Evolutionary conservation across 2,797 vertebrate species (phyloP).

Genomic region (Acestrorhynchus altus): DNA sequence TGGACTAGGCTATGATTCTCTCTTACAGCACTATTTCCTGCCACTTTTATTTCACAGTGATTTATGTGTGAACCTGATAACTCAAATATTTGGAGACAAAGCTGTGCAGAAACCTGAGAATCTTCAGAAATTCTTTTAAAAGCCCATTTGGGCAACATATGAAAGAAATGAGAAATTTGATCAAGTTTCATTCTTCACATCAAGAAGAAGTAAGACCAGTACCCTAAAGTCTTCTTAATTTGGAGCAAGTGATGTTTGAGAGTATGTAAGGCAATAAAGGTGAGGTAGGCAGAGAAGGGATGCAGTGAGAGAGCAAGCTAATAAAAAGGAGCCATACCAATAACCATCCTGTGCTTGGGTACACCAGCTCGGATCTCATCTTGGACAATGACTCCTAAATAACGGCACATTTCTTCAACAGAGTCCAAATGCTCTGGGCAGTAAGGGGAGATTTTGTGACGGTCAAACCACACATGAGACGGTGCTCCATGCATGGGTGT

Average conservation of each 20-base stretch:
- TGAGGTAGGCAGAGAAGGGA: slow-evolving; percentile 34
- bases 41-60: slow-evolving; percentile 64
- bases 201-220: slow-evolving; percentile 55
- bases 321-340: slow-evolving; percentile 74
- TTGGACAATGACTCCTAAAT: slow-evolving; percentile 79
- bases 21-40: slow-evolving; percentile 48
- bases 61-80: slow-evolving; percentile 65
- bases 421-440: slow-evolving; percentile 87
- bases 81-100: slow-evolving; percentile 64
- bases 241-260: slow-evolving; percentile 51
- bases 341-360: slow-evolving; percentile 81
- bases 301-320: slow-evolving; percentile 27
- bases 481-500: slow-evolving; percentile 82
- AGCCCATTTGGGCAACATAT: slow-evolving; percentile 64
- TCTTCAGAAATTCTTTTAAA: slow-evolving; percentile 58
- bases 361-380: slow-evolving; percentile 83
- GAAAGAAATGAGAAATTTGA: slow-evolving; percentile 69
- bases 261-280: slow-evolving; percentile 42
- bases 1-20: slow-evolving; percentile 52
- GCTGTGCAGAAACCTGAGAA: slow-evolving; percentile 58
- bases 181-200: slow-evolving; percentile 65
- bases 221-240: slow-evolving; percentile 47
- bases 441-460: slow-evolving; percentile 83
- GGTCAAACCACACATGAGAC: slow-evolving; percentile 91
- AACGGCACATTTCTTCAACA: slow-evolving; percentile 81